phyloP scores from a whole-genome alignment of 2,113 vertebrate species.

The Leptosomus discolor region DNA sequence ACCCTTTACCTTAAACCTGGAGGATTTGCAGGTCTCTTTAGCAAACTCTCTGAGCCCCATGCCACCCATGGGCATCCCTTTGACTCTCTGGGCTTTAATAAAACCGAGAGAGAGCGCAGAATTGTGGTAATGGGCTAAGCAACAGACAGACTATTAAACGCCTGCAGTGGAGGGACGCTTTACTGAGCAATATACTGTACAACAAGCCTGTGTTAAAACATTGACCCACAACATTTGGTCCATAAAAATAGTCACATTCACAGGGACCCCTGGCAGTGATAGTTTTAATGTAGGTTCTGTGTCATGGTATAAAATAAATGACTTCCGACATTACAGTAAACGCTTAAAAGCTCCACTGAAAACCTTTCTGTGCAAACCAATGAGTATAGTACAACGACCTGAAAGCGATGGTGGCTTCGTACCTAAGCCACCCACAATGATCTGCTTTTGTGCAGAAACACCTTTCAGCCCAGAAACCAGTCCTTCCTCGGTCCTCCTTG shows the following conservation, averaged over 20 bases:
- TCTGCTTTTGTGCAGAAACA: not conserved
- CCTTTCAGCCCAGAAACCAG: not conserved
- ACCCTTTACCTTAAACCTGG: not conserved
- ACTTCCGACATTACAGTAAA: constrained; percentile 43
- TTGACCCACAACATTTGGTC: constrained; percentile 74
- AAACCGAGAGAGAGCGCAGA: not conserved
- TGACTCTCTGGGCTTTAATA: constrained; percentile 54
- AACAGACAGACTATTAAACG: constrained; percentile 60
- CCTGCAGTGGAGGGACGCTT: constrained; percentile 60
- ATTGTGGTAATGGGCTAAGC: constrained; percentile 36
- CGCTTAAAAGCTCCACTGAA: constrained; percentile 24
- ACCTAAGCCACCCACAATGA: not conserved
- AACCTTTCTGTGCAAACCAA: constrained; percentile 1
- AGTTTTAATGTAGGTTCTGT: constrained; percentile 63
- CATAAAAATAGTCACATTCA: constrained; percentile 64
- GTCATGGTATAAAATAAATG: constrained; percentile 65
- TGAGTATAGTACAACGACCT: not conserved
- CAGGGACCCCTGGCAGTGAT: constrained; percentile 60
- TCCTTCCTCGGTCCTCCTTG: not conserved
- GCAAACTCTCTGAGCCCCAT: not conserved
- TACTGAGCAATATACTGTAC: constrained; percentile 64
- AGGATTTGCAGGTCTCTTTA: not conserved
- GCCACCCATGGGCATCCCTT: constrained; percentile 29
- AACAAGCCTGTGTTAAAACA: constrained; percentile 56
- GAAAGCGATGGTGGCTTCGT: not conserved